These are phyloP conservation scores for Synergus umbraculus DNA, from an alignment of 2,888 invertebrate species.

Conservation along the genomic window DNA sequence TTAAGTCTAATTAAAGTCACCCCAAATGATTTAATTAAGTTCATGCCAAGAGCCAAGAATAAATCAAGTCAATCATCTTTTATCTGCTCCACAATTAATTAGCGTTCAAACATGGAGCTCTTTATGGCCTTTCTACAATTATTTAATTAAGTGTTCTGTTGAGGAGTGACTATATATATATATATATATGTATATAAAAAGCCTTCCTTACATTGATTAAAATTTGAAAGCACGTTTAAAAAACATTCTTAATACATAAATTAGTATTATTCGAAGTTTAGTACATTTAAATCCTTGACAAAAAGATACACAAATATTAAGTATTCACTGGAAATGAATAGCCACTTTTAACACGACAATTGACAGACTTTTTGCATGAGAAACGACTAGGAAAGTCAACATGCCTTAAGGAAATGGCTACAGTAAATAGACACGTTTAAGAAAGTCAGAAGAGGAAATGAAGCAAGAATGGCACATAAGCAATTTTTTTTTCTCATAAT, in stretches of 20 bases:
- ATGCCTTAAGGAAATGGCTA: slow-evolving; percentile 8
- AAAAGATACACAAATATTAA: background rate
- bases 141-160: background rate
- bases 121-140: background rate
- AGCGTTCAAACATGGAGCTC: slow-evolving; percentile 1
- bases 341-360: slow-evolving; percentile 7
- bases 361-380: slow-evolving; percentile 4
- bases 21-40: slow-evolving; percentile 15
- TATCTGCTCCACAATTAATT: slow-evolving; percentile 34
- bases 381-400: slow-evolving; percentile 6
- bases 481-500: background rate
- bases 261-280: background rate
- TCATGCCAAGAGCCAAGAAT: slow-evolving; percentile 24
- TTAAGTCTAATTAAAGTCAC: slow-evolving; percentile 11
- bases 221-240: no score
- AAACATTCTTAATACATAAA: background rate
- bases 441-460: slow-evolving; percentile 13
- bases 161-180: background rate
- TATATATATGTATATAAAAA: no score
- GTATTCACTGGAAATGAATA: background rate
- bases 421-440: slow-evolving; percentile 4
- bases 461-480: slow-evolving; percentile 11
- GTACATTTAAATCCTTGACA: background rate
- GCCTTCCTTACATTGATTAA: no score
- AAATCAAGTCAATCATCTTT: slow-evolving; percentile 29